Percentiles rank a stretch among this genome's conserved stretches.
Conservation (phyloP, 1,140 invertebrate genomes). For the Idris sp. region DNA sequence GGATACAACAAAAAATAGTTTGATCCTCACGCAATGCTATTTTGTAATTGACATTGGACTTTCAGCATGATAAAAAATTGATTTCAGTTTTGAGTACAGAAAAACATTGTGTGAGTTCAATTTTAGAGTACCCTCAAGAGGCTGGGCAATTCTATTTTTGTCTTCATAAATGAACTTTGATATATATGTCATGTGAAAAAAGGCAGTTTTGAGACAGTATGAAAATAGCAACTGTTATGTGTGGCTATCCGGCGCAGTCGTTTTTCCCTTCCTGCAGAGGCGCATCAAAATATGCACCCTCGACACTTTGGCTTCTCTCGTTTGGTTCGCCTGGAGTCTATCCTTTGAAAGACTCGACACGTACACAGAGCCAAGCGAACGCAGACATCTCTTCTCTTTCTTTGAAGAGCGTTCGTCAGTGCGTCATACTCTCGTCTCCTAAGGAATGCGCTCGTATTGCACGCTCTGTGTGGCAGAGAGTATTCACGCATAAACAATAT, state of each 20-base stretch:
- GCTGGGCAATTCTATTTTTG: too few species aligned
- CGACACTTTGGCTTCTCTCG: conserved; percentile 47
- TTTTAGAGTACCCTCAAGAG: too few species aligned
- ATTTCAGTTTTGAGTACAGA: too few species aligned
- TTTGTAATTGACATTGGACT: too few species aligned
- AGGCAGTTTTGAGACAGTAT: neutral
- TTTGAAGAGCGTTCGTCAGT: conserved; percentile 24
- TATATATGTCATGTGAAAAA: too few species aligned
- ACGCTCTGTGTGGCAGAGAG: conserved; percentile 51
- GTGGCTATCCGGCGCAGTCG: conserved; percentile 18
- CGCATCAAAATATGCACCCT: conserved; percentile 63
- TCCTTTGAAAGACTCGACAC: conserved; percentile 46
- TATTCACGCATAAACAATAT: conserved; percentile 65
- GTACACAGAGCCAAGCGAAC: conserved; percentile 6
- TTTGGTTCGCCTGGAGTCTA: conserved; percentile 40
- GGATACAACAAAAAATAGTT: too few species aligned
- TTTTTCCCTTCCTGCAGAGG: conserved; percentile 36
- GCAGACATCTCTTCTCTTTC: conserved; percentile 32
- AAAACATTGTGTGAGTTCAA: too few species aligned
- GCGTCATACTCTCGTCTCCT: conserved; percentile 51
- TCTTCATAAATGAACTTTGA: too few species aligned
- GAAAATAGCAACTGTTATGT: conserved; percentile 49
- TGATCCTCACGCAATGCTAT: too few species aligned
- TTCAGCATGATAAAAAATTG: too few species aligned
- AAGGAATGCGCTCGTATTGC: conserved; percentile 62